These are phyloP conservation scores for Pygoscelis adeliae DNA, from an alignment of 2,113 vertebrate species.

Conservation along the genomic window DNA sequence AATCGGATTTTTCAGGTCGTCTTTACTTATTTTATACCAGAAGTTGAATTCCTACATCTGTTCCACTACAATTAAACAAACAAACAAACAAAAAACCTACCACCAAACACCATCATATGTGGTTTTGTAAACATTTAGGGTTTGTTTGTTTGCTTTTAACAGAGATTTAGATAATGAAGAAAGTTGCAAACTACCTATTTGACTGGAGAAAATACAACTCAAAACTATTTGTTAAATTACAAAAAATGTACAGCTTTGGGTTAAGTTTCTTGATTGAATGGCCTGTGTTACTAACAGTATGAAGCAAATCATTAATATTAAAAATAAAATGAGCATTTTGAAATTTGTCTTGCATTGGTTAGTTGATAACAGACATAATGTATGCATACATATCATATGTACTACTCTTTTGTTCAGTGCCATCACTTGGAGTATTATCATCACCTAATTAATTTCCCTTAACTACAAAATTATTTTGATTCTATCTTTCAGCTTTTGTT, in stretches of 20 bases:
- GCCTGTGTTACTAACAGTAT: neutral
- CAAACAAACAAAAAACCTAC: too few species aligned
- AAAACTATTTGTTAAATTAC: neutral
- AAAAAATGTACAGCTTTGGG: neutral
- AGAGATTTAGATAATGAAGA: neutral
- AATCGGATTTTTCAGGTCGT: neutral
- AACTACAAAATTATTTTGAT: neutral
- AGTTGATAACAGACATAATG: neutral
- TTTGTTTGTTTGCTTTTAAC: neutral
- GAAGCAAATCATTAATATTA: neutral
- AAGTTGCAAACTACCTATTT: neutral
- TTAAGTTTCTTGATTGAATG: neutral
- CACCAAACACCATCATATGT: neutral
- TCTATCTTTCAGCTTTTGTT: neutral
- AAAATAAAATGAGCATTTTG: neutral
- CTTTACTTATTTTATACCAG: neutral
- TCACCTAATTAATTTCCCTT: neutral
- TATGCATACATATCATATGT: neutral
- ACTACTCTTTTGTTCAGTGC: neutral
- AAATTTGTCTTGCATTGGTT: neutral
- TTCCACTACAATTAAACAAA: neutral
- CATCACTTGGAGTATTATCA: neutral
- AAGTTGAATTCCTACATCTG: neutral
- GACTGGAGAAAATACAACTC: neutral
- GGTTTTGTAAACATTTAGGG: neutral